Evolutionary conservation across 2,113 vertebrate genomes (phyloP).

Genomic region (Zosterops pallidus): DNA sequence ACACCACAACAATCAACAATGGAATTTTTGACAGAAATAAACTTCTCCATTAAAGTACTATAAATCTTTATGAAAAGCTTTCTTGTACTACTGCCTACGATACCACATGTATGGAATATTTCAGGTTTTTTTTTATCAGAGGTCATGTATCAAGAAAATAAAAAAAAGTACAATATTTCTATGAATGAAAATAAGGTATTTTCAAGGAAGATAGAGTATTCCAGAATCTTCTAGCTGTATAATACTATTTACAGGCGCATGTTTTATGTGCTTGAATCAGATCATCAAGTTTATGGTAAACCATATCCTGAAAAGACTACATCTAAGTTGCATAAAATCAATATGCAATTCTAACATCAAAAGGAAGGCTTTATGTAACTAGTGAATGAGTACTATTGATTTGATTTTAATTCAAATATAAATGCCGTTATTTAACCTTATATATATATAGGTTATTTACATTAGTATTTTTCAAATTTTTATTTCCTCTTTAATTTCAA

Average conservation of each 20-base stretch:
- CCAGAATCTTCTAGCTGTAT: background rate
- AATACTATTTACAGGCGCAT: background rate
- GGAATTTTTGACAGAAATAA: background rate
- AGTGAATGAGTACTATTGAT: constrained; percentile 7
- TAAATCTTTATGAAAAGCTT: background rate
- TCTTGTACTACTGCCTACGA: background rate
- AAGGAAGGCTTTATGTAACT: background rate
- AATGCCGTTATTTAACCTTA: background rate
- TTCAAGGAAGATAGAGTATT: background rate
- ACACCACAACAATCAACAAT: background rate
- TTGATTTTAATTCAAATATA: background rate
- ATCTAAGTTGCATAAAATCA: constrained; percentile 15
- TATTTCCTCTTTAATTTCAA: background rate
- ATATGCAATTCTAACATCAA: constrained; percentile 9
- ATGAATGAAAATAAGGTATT: background rate
- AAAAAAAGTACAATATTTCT: background rate
- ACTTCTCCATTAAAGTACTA: background rate
- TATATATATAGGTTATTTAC: background rate
- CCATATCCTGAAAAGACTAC: background rate
- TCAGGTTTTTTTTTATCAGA: background rate
- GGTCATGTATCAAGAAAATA: background rate
- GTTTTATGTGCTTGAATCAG: background rate
- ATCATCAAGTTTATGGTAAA: background rate
- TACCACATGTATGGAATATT: background rate
- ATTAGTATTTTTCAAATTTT: background rate